Base-by-base conservation (phyloP, 1,140 invertebrate species). In the Polypedilum pembai region DNA sequence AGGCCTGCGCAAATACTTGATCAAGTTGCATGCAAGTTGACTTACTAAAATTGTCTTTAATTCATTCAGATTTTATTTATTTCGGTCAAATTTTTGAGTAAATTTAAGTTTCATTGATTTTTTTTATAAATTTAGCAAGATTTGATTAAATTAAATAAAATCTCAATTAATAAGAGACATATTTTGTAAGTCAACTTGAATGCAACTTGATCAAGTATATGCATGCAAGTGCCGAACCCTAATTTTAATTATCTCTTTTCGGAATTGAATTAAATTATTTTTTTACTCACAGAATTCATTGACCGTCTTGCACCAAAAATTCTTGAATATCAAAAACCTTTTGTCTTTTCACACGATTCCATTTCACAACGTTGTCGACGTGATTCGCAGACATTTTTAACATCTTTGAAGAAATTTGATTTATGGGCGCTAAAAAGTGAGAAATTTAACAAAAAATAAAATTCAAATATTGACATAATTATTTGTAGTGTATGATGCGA, bases 401-500 rank as follows among this genome's bases (percentile, higher is more conserved):
- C 77, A 8, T 78, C 76, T 72, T 77, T 82, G 74, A 76, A 81
- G 75, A 82, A 82, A 74, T 80, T 82, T 41, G 81, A 82, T 77
- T 73, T 82, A 69, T 82, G 81, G 81, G 80, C 80, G n/a, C 75
- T 83, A 69, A 79, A 78, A 75, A 80, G 82, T 82, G 75, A 82
- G 80, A 80, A 76, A 2, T 3, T 41, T 41, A 18, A 17, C 24
- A 41, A 40, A 56, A n/a, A 56, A 56, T 56, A 1, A 12, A 56
- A 12, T n/a, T 56, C 45, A 56, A 56, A 56, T 56, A 40, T 17
- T 40, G 12, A 40, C 0, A 5, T 0, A 41, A 41, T 18, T 73
- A 17, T 73, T 56, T 56, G 12, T 56, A 86, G 85, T 86, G 83
- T 82, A 82, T 74, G 85, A 86, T 74, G 78, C 84, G 4, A 83